A percentile compares a stretch with the other conserved stretches of the same genome.
Evolutionary conservation across 2,113 vertebrate species (phyloP).

Genomic region (Labrus mixtus): DNA sequence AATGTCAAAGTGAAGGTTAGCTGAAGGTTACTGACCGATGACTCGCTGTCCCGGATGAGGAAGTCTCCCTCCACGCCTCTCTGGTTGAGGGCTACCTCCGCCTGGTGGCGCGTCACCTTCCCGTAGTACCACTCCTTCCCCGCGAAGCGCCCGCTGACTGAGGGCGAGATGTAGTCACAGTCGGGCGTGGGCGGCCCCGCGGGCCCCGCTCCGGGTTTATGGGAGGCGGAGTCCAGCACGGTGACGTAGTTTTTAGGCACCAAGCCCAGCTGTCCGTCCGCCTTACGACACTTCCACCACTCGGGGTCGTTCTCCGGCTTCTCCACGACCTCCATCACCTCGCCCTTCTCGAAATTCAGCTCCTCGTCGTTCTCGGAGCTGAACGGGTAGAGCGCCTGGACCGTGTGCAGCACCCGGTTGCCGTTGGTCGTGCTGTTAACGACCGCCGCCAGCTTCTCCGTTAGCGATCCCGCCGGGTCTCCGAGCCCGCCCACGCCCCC

Average conservation of each 20-base stretch:
- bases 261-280: slow-evolving; percentile 89
- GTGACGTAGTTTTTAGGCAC: slow-evolving; percentile 95
- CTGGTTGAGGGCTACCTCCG: slow-evolving; percentile 93
- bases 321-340: slow-evolving; percentile 93
- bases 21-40: slow-evolving; percentile 87
- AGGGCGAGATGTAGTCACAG: slow-evolving; percentile 92
- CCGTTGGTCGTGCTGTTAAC: slow-evolving; percentile 86
- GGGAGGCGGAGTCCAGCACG: slow-evolving; percentile 84
- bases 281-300: slow-evolving; percentile 95
- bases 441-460: slow-evolving; percentile 89
- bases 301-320: slow-evolving; percentile 94
- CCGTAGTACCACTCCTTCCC: slow-evolving; percentile 95
- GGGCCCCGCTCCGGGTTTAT: slow-evolving; percentile 77
- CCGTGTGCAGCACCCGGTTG: slow-evolving; percentile 87
- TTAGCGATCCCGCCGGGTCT: slow-evolving; percentile 86
- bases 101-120: slow-evolving; percentile 92
- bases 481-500: slow-evolving; percentile 72
- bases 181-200: slow-evolving; percentile 89
- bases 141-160: slow-evolving; percentile 88
- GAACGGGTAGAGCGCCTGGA: slow-evolving; percentile 93
- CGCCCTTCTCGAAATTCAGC: slow-evolving; percentile 92
- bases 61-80: slow-evolving; percentile 91
- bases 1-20: neutral
- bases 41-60: slow-evolving; percentile 93
- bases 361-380: slow-evolving; percentile 92